Base-by-base conservation (phyloP, 2,113 vertebrate species). In the Penelope pileata region DNA sequence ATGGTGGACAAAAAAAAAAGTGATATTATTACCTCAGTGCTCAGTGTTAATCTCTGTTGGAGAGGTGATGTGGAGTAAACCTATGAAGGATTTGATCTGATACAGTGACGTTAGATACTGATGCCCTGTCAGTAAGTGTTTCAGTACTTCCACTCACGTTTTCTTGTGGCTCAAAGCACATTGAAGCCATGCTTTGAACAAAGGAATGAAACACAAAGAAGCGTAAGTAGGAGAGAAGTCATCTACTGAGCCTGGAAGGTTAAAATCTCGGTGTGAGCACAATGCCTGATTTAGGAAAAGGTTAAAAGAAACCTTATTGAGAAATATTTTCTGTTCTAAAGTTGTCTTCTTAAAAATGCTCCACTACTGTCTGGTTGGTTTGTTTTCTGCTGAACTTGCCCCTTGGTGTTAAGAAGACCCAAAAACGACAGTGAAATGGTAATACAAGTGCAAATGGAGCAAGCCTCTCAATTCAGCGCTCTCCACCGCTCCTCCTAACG, bases 221-320 rank as follows among this genome's bases (percentile, higher is more conserved):
- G 32, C 27, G 27, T 22, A 67, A 34, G n/a, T 40, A 59, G 30
- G 43, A 59, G 59, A 42, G n/a, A 29, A 66, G 23, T 13, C 16
- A 48, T 15, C 53, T 21, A 9, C 21, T 3, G 12, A 22, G 34
- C 29, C 48, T n/a, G 29, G 29, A 29, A 50, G 42, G 43, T 36
- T 42, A 24, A 60, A 26, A 32, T 30, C 32, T 34, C 0, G 0
- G 34, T 6, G 38, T 34, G 34, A 56, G 50, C 23, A 10, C 36
- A 29, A 42, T 1, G 5, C 36, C 29, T 19, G 10, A 12, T 72
- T 84, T 17, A 48, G 32, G 32, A 32, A 45, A 17, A 68, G 10
- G 10, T 38, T 43, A 40, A 48, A 74, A 63, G 11, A 43, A 79
- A 29, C 15, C 9, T 58, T 19, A 42, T 16, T 69, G 63, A 63